Percentiles rank a stretch among this genome's conserved stretches.
These are phyloP conservation scores for Macropodus opercularis DNA, from an alignment of 2,797 vertebrate species.

Conservation along the genomic window DNA sequence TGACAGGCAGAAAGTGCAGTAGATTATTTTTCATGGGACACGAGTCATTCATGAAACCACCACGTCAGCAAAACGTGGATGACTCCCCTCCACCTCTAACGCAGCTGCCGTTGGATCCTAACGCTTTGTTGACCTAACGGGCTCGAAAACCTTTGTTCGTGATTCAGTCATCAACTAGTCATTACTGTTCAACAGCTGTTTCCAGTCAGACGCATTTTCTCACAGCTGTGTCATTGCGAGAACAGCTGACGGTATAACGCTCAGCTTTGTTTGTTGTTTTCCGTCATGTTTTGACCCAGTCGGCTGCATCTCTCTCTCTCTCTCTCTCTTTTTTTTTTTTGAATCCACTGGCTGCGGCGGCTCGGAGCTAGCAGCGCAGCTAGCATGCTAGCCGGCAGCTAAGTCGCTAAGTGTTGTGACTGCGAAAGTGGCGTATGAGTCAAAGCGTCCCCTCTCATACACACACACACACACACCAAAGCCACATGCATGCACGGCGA, in stretches of 20 bases:
- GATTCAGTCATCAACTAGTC: not conserved
- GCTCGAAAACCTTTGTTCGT: not conserved
- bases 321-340: too few species aligned
- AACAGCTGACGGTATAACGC: accelerated
- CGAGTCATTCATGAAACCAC: too few species aligned
- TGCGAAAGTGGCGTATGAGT: not conserved
- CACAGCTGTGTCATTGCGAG: not conserved
- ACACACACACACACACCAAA: not conserved
- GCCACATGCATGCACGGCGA: conserved; percentile 22
- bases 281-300: not conserved
- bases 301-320: conserved; percentile 9
- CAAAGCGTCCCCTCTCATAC: not conserved
- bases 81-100: too few species aligned
- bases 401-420: not conserved
- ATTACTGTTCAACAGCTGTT: not conserved
- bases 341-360: conserved; percentile 16
- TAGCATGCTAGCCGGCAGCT: conserved; percentile 36
- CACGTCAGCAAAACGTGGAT: too few species aligned
- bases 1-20: too few species aligned
- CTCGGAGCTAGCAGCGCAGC: conserved; percentile 6
- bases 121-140: too few species aligned
- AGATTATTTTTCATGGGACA: too few species aligned
- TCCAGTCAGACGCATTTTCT: accelerated
- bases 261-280: too few species aligned
- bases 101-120: too few species aligned